Conservation (phyloP, 2,113 vertebrate species). For the Psophia crepitans region DNA sequence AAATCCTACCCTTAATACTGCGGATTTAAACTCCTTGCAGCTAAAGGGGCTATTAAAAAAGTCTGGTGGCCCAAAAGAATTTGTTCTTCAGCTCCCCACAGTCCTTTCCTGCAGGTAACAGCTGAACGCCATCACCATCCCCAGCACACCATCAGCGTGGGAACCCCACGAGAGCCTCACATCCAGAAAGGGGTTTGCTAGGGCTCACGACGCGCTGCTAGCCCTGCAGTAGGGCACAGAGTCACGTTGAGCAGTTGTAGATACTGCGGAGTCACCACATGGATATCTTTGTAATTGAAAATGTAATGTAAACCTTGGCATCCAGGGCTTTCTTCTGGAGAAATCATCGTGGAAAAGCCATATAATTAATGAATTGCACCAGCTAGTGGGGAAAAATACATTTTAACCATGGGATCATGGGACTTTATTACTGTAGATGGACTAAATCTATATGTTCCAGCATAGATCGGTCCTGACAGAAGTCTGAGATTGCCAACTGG, state of each 20-base stretch:
- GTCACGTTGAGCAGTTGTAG: not conserved
- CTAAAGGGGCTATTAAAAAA: not conserved
- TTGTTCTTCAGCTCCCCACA: not conserved
- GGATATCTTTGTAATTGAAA: conserved; percentile 55
- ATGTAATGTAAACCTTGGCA: conserved; percentile 62
- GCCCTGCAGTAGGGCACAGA: not conserved
- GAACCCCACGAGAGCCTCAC: not conserved
- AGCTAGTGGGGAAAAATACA: conserved; percentile 35
- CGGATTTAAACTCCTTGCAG: not conserved
- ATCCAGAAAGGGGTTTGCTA: not conserved
- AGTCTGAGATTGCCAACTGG: conserved; percentile 53
- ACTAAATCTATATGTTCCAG: conserved; percentile 44
- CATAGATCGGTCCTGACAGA: conserved; percentile 57
- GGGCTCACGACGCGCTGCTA: not conserved
- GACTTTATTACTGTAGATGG: conserved; percentile 60
- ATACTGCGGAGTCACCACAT: conserved; percentile 60
- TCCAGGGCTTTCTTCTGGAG: conserved; percentile 1
- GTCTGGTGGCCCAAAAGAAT: not conserved
- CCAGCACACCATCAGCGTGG: not conserved
- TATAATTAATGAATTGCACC: conserved; percentile 59
- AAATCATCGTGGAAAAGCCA: conserved; percentile 46
- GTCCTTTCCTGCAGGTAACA: not conserved
- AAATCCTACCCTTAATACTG: not conserved
- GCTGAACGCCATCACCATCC: not conserved
- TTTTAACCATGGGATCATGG: conserved; percentile 48